Percentiles rank a stretch among this genome's conserved stretches.
Conservation (phyloP, 2,113 vertebrate genomes). For the Dendropsophus ebraccatus region DNA sequence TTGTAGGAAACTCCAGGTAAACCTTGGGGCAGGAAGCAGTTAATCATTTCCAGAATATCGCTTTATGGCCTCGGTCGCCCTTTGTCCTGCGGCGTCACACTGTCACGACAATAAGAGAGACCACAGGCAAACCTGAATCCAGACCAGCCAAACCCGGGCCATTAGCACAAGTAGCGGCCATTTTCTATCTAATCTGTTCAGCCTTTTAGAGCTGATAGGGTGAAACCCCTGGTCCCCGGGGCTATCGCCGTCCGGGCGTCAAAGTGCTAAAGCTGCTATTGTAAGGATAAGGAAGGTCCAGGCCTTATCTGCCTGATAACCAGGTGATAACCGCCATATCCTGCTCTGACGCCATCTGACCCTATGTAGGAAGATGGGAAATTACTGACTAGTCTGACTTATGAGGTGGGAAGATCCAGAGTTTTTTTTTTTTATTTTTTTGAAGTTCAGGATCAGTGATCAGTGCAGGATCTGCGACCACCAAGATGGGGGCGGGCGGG, state of each 20-base stretch:
- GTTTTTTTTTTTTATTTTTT: no score
- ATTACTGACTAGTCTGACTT: background rate
- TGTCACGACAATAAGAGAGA: no score
- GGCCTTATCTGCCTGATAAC: slow-evolving; percentile 49
- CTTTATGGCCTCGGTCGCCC: background rate
- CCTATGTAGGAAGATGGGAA: slow-evolving; percentile 38
- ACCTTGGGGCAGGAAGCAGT: background rate
- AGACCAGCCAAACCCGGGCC: background rate
- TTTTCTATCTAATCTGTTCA: slow-evolving; percentile 7
- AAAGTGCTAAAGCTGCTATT: slow-evolving; percentile 39
- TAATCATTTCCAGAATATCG: background rate
- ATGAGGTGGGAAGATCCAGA: no score
- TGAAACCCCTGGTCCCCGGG: background rate
- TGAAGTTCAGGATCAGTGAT: no score
- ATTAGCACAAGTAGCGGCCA: background rate
- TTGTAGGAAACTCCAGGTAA: background rate
- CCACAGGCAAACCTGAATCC: background rate
- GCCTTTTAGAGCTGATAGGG: slow-evolving; percentile 24
- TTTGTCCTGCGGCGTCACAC: slow-evolving; percentile 21
- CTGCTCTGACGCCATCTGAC: background rate
- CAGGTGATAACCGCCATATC: background rate
- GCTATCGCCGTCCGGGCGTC: background rate
- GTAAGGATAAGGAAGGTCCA: slow-evolving; percentile 35
- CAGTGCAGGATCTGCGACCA: no score
- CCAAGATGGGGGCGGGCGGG: no score